Base-by-base conservation (phyloP, 1,140 invertebrate species). In the Bursaphelenchus mucronatus region DNA sequence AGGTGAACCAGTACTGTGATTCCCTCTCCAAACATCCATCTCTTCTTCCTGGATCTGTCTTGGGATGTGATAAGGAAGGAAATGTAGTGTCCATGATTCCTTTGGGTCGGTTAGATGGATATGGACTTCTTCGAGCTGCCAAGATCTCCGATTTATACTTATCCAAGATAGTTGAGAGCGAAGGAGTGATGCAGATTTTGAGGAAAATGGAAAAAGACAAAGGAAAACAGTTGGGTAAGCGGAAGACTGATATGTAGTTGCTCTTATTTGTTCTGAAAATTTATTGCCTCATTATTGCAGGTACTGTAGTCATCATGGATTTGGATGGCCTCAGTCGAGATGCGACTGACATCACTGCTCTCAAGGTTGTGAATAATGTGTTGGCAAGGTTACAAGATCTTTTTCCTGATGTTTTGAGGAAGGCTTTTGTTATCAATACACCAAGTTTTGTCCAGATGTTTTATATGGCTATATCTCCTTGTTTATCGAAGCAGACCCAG, bases 121-220 rank as follows among this genome's bases (percentile, higher is more conserved):
- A 63, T 50, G 74, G 74, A 7, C 51, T 76, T 13, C 51, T 77
- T 50, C 58, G 54, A 51, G 63, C 57, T 17, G 66, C 69, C 6
- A 63, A 53, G 46, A 76, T 79, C 41, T 70, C 66, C 1, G 74
- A 76, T 59, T 67, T 76, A 39, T 76, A 67, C 58, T 11, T 75
- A 21, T 69, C 68, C 66, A 46, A 75, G 54, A 76, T 76, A 41
- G 72, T 70, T 6, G 74, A 76, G 58, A 74, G 70, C 52, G 69
- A 76, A 46, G 74, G 75, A n/a, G 74, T 76, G 39, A 73, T 78
- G 74, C 57, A 69, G 30, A 64, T 76, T 13, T 62, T 76, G 17
- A 56, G 70, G 73, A 76, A 15, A 44, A 59, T 61, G 7, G 30
- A 30, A 5, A 30, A 30, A 30, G 2, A 17, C 2, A 49, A n/a